These are phyloP conservation scores for Platyrinchus mystaceus DNA, from an alignment of 2,797 vertebrate species.

Conservation along the genomic window DNA sequence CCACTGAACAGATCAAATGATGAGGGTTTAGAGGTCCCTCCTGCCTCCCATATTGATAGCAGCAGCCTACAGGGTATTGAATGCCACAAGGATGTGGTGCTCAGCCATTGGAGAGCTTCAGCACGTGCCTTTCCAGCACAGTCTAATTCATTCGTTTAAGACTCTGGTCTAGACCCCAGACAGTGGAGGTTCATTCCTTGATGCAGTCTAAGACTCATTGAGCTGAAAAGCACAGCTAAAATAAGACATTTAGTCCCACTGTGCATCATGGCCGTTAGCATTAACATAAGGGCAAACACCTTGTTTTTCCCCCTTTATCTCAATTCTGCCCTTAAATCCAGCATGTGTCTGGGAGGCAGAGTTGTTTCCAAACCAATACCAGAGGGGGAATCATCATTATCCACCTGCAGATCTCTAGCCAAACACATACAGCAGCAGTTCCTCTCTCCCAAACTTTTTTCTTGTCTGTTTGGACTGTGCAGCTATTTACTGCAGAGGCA, in stretches of 20 bases:
- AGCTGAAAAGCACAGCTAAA: background rate
- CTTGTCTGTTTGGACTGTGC: background rate
- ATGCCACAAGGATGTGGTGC: background rate
- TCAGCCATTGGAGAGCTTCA: background rate
- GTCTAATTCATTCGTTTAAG: background rate
- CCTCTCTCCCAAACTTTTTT: background rate
- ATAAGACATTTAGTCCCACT: background rate
- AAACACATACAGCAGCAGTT: background rate
- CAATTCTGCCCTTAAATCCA: background rate
- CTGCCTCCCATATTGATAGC: background rate
- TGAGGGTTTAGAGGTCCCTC: background rate
- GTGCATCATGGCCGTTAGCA: background rate
- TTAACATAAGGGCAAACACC: background rate
- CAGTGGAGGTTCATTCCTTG: background rate
- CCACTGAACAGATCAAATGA: background rate
- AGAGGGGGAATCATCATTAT: background rate
- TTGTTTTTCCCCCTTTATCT: rapidly evolving
- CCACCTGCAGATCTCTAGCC: background rate
- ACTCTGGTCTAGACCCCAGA: background rate
- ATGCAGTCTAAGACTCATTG: background rate
- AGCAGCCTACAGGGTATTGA: background rate
- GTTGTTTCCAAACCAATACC: background rate
- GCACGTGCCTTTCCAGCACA: background rate
- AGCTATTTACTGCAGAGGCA: background rate
- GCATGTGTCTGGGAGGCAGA: background rate